Base-by-base conservation (phyloP, 2,113 vertebrate species). In the Vimba vimba region DNA sequence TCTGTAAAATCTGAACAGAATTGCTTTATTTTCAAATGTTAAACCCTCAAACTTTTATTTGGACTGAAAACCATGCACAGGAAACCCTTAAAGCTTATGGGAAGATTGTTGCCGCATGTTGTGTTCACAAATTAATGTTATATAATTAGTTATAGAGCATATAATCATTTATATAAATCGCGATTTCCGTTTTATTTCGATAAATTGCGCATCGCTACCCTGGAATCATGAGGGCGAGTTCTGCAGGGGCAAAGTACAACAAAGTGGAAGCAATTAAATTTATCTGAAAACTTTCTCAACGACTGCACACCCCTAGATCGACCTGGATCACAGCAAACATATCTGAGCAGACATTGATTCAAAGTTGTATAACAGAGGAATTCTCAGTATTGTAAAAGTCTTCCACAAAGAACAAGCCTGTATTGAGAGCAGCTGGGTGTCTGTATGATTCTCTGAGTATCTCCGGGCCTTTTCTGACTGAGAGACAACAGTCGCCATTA, bases 401-500 rank as follows among this genome's bases (percentile, higher is more conserved):
- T 30, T 82, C 80, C 64, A 82, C 62, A 83, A 57, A 83, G 68
- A 73, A 43, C 68, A 73, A 33, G 81, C 47, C 66, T 73, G 81
- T 83, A 43, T 73, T 71, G 47, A 73, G 81, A 83, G 81, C 81
- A 73, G 47, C 50, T 33, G 80, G 80, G 80, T 83, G 81, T 71
- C 64, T 83, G 80, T 82, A 43, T 79, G 77, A 79, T 79, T 57
- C 77, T 57, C 77, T 0, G 27, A 73, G 81, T 57, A 50, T 83
- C 81, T 83, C 81, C 47, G 66, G 81, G 81, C 81, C 50, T 83
- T 82, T 83, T 83, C 81, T 73, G 81, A 83, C 50, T 33, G 33
- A 83, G 66, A 83, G 81, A 83, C 81, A 83, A 83, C 81, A 83
- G 81, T 83, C 47, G 66, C 81, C 81, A 83, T 83, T 83, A 83